Evolutionary conservation across 2,113 vertebrate species (phyloP), one percentile per base, ranked within the genome.

Genomic region (Nothocercus julius): DNA sequence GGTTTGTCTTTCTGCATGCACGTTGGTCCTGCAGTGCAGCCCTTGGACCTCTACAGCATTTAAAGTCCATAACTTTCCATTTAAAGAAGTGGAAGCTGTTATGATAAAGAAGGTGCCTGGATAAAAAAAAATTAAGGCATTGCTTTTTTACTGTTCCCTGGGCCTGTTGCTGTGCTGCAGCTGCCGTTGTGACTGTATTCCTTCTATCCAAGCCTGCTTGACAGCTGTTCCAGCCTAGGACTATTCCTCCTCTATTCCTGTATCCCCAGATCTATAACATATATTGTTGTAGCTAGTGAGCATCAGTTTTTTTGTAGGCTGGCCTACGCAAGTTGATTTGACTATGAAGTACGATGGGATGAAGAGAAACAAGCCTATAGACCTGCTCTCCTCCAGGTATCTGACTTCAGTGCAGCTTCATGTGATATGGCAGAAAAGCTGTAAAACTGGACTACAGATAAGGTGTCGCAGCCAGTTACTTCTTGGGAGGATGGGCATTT

Each of bases 111-210:
- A 49, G 28, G 15, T n/a, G 19, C 28, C 20, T 2, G 4, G 63
- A 25, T 63, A 69, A 67, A 11, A 42, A 42, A 44, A 61, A 7
- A 9, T 59, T 36, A 40, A 21, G 21, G 45, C 18, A 7, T 47
- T 47, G 45, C 18, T 47, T 19, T 47, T 47, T 47, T 19, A 17
- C 45, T 89, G 77, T 44, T 92, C 54, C 75, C 81, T 45, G 40
- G 5, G 68, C 88, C 88, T 94, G 8, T 87, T 94, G 85, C 85
- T 94, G 94, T 92, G 81, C 66, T 91, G 87, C 81, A 76, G 77
- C 82, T 92, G 89, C 30, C 82, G 62, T n/a, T 40, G 62, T 75
- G 91, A 61, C 77, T 84, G 56, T 81, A 81, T 72, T 86, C 36
- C 44, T 49, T 24, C 40, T 19, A 30, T 2, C 1, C 12, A 24